These are phyloP conservation scores for Volucella inflata DNA, from an alignment of 2,888 invertebrate species.

Conservation along the genomic window DNA sequence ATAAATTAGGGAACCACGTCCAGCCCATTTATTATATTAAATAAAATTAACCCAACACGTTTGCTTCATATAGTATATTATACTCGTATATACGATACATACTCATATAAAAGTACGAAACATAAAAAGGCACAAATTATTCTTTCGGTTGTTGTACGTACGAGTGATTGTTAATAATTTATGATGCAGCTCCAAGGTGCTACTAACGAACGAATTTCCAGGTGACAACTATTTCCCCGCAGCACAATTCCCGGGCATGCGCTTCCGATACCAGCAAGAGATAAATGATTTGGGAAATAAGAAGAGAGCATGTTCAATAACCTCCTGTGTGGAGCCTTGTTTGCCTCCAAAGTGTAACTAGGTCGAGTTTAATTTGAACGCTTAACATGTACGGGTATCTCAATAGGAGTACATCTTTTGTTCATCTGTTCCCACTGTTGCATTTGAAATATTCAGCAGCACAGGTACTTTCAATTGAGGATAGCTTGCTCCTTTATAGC, in stretches of 20 bases:
- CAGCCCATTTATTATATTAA: conserved; percentile 39
- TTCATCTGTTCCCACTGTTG: conserved; percentile 11
- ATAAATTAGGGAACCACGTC: conserved; percentile 47
- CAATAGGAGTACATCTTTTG: not conserved
- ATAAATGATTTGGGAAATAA: not conserved
- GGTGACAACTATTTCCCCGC: conserved; percentile 34
- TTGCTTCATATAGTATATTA: not conserved
- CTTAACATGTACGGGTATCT: not conserved
- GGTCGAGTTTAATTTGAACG: conserved; percentile 65
- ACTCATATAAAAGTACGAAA: conserved; percentile 54
- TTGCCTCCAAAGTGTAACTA: conserved; percentile 57
- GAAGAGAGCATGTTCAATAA: not conserved
- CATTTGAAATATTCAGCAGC: conserved; percentile 34
- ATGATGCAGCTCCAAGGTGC: conserved; percentile 49
- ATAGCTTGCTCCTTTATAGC: no score
- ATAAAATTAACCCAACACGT: conserved; percentile 35
- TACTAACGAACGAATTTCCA: conserved; percentile 42
- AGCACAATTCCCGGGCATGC: conserved; percentile 63
- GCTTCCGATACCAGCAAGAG: conserved; percentile 11
- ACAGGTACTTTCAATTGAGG: not conserved
- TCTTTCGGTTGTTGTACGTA: conserved; percentile 30
- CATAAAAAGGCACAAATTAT: conserved; percentile 41
- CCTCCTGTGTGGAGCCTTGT: conserved; percentile 38
- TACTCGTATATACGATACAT: no score
- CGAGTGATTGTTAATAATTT: conserved; percentile 62